Evolutionary conservation across 2,797 vertebrate genomes (phyloP), one percentile per base, ranked within the genome.

Genomic region (Crenichthys baileyi): DNA sequence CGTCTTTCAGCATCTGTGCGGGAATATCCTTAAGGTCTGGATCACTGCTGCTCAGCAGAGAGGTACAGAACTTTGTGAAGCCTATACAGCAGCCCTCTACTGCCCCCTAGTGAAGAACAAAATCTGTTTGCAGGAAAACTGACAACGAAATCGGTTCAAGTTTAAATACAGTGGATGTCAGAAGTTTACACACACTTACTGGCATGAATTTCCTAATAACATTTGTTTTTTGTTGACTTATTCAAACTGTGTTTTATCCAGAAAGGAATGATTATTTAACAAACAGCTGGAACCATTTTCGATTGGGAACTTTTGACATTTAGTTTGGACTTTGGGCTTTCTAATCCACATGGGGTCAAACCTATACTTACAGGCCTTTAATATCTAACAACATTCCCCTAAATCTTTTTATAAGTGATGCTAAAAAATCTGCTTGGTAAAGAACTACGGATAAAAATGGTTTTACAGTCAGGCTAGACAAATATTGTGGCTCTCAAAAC

Each of bases 21-120:
- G 97, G 97, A 71, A 98, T 95, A 5, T 92, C 94, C 85, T 88
- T 94, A 22, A 96, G 80, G 72, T 96, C 94, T 0, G 78, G 70
- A 58, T 96, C 93, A 0, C 60, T 87, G 82, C 95, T 95, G 80
- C 87, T 91, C 75, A 98, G 87, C 7, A 98, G 91, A 70, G 94
- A 89, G 0, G 95, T 77, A 55, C 97, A 98, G 84, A 97, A 97
- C 86, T 92, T 96, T 24, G 96, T 97, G 89, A 98, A 97, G 81
- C 97, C 97, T 6, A 95, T 18, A 77, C 97, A 96, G 91, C 97
- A 98, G 73, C 97, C 97, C 84, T 98, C 97, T 87, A 98, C 96
- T 2, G 97, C 97, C 88, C 97, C 97, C 97, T 98, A 83, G 89
- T 85, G 91, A 71, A 31, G 0, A 80, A 18, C 88, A 56, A 4